Conservation (phyloP, 2,113 vertebrate genomes). For the Rutilus rutilus region DNA sequence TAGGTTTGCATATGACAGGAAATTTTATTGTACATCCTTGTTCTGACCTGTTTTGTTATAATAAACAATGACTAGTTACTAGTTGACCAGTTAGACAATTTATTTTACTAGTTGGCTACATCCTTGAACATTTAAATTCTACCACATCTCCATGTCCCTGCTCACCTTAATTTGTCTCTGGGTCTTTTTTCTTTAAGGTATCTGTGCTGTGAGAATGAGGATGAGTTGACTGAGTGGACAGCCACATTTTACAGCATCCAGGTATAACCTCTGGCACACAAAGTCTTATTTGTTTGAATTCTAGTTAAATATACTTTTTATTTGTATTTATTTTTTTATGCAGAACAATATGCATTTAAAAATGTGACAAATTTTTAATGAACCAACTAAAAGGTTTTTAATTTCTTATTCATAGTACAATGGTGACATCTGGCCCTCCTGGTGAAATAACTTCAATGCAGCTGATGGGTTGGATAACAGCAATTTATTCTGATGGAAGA, state of each 20-base stretch:
- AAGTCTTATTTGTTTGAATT: background rate
- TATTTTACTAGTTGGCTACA: background rate
- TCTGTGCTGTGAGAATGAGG: conserved; percentile 81
- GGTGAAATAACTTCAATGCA: conserved; percentile 5
- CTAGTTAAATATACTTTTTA: background rate
- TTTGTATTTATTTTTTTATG: too few species aligned
- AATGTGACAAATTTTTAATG: background rate
- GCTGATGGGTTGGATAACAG: background rate
- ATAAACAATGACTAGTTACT: too few species aligned
- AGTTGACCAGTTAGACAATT: too few species aligned
- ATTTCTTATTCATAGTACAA: conserved; percentile 61
- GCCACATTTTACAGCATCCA: conserved; percentile 79
- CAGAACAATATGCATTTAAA: background rate
- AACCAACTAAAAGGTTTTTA: background rate
- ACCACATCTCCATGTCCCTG: background rate
- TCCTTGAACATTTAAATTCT: background rate
- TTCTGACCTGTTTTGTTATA: too few species aligned
- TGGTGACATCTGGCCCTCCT: conserved; percentile 74
- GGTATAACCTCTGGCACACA: conserved; percentile 65
- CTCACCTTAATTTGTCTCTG: background rate
- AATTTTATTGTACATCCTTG: too few species aligned
- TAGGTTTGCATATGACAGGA: too few species aligned
- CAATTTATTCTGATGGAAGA: background rate
- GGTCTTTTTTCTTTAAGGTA: conserved; percentile 70
- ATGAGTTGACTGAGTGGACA: conserved; percentile 80